A percentile compares a stretch with the other conserved stretches of the same genome.
Conservation (phyloP, 2,888 invertebrate species). For the Acleris literana region DNA sequence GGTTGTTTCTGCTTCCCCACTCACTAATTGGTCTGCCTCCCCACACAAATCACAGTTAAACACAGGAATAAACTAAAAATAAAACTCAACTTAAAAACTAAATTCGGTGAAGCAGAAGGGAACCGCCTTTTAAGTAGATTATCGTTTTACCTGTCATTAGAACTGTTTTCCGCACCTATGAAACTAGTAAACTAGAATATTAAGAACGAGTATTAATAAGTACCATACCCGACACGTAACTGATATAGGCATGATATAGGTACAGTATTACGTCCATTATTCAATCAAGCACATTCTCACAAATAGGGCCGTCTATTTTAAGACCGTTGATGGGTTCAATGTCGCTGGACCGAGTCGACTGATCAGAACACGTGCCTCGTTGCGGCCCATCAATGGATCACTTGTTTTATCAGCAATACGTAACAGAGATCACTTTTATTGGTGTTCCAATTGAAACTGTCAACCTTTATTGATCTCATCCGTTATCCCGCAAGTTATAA, state of each 20-base stretch:
- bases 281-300: slow-evolving; percentile 6
- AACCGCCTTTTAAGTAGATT: neutral
- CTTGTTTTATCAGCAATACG: slow-evolving; percentile 33
- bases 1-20: slow-evolving; percentile 70
- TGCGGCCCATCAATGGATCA: slow-evolving; percentile 40
- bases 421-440: slow-evolving; percentile 25
- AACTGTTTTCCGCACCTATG: too few relatives aligned
- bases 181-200: too few relatives aligned
- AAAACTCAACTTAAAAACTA: neutral
- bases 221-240: neutral
- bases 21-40: slow-evolving; percentile 77
- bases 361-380: slow-evolving; percentile 42
- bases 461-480: slow-evolving; percentile 31
- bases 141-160: slow-evolving; percentile 1
- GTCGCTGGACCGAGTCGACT: slow-evolving; percentile 40
- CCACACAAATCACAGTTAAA: slow-evolving; percentile 46
- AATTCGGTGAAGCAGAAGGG: neutral
- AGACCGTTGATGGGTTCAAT: slow-evolving; percentile 49
- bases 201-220: too few relatives aligned
- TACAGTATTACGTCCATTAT: slow-evolving; percentile 4
- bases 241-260: neutral
- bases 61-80: neutral
- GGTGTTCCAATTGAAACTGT: slow-evolving; percentile 24
- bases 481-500: slow-evolving; percentile 11
- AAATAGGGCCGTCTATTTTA: slow-evolving; percentile 51